phyloP scores from a whole-genome alignment of 2,113 vertebrate genomes.

The Dendrocopos noguchii region DNA sequence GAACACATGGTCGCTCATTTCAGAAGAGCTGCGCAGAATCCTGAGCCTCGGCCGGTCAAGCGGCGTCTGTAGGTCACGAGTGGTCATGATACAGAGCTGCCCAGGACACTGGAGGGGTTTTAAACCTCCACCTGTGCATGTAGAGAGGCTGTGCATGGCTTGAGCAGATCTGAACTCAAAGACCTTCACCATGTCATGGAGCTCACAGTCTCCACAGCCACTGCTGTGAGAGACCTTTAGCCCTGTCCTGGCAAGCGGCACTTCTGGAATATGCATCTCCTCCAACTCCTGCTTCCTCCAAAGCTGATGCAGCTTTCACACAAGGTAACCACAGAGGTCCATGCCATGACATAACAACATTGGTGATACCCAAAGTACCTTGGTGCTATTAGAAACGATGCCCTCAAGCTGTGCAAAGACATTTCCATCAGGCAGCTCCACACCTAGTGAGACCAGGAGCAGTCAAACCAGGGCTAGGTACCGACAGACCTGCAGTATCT shows the following conservation, averaged over 20 bases:
- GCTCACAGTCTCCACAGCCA: fast-evolving
- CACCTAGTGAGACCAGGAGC: not conserved
- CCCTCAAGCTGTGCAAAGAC: not conserved
- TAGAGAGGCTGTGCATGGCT: not conserved
- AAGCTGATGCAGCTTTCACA: not conserved
- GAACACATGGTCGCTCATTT: not conserved
- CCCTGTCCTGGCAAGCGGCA: not conserved
- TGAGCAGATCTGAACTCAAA: not conserved
- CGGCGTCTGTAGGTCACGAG: not conserved
- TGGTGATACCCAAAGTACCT: not conserved
- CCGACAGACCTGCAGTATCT: fast-evolving
- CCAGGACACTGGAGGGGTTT: not conserved
- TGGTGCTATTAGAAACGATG: not conserved
- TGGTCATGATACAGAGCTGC: not conserved
- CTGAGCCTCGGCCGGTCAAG: fast-evolving
- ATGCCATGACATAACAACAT: not conserved
- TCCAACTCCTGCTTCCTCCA: not conserved
- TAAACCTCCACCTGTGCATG: not conserved
- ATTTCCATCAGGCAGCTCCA: not conserved
- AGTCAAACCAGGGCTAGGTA: fast-evolving
- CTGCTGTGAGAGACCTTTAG: not conserved
- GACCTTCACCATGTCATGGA: fast-evolving
- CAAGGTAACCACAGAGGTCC: not conserved
- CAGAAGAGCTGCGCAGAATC: not conserved
- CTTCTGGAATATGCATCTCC: fast-evolving